A percentile compares a stretch with the other conserved stretches of the same genome.
Evolutionary conservation across 2,797 vertebrate genomes (phyloP).

Genomic region (Distichodus sexfasciatus): DNA sequence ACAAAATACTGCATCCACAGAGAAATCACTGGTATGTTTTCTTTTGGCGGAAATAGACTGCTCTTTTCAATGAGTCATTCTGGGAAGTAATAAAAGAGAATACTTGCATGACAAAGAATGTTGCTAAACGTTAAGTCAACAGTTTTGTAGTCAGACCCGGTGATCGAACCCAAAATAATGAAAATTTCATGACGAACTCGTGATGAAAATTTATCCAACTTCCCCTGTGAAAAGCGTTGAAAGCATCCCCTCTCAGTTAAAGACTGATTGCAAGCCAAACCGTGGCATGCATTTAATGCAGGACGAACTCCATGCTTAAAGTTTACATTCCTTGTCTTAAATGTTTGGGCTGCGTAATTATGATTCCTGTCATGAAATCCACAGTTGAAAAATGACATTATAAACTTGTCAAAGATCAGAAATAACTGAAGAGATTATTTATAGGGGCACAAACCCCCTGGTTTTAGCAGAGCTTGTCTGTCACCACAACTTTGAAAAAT

Average conservation of each 20-base stretch:
- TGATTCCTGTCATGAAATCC: not conserved
- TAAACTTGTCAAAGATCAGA: too few relatives aligned
- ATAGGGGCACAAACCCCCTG: too few relatives aligned
- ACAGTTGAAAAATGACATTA: not conserved
- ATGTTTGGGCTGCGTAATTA: too few relatives aligned
- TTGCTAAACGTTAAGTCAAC: too few relatives aligned
- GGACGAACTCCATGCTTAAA: not conserved
- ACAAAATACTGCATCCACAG: constrained; percentile 31
- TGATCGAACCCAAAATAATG: too few relatives aligned
- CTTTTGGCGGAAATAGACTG: not conserved
- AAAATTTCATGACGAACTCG: too few relatives aligned
- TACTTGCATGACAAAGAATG: too few relatives aligned
- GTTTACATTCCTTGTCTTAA: not conserved
- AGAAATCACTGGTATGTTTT: constrained; percentile 55
- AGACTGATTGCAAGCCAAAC: not conserved
- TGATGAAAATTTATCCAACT: not conserved
- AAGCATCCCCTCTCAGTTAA: not conserved
- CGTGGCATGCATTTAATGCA: not conserved
- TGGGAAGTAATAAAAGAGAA: too few relatives aligned
- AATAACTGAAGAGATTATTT: too few relatives aligned
- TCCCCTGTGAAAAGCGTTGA: not conserved
- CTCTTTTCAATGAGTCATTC: not conserved
- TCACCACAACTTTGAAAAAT: too few relatives aligned
- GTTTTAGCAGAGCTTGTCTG: too few relatives aligned
- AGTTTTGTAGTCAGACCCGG: too few relatives aligned